A percentile compares a stretch with the other conserved stretches of the same genome.
Conservation (phyloP, 2,888 invertebrate species). For the Thera obeliscata region DNA sequence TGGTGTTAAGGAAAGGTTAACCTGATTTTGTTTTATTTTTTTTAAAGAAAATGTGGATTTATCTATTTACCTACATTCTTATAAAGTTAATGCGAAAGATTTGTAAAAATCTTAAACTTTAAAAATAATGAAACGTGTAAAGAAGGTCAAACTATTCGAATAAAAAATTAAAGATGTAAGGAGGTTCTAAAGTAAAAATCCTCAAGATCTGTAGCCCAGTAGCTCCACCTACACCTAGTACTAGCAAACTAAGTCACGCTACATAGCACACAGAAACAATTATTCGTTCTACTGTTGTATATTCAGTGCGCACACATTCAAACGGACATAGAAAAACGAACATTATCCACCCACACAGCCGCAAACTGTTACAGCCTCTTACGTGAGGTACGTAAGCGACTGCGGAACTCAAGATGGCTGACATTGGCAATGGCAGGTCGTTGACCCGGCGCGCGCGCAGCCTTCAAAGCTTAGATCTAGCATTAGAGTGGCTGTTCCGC, state of each 20-base stretch:
- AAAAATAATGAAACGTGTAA: neutral
- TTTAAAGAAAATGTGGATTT: too few species aligned
- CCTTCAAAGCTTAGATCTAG: slow-evolving; percentile 83
- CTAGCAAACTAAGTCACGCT: slow-evolving; percentile 46
- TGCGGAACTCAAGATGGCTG: slow-evolving; percentile 85
- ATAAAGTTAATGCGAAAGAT: too few species aligned
- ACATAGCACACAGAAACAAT: slow-evolving; percentile 52
- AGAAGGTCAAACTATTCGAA: neutral
- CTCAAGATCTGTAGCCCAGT: slow-evolving; percentile 19
- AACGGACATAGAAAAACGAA: slow-evolving; percentile 77
- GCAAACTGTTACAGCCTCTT: slow-evolving; percentile 79
- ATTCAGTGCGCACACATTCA: slow-evolving; percentile 69
- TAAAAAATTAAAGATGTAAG: neutral
- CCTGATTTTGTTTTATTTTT: neutral
- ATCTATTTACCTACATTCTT: too few species aligned
- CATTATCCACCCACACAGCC: slow-evolving; percentile 77
- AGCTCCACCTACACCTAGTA: slow-evolving; percentile 52
- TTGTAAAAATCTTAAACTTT: neutral
- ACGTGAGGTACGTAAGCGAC: slow-evolving; percentile 83
- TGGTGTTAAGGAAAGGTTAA: neutral
- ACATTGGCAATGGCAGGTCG: slow-evolving; percentile 83
- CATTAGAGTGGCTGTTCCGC: slow-evolving; percentile 81
- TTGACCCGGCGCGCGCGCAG: slow-evolving; percentile 77
- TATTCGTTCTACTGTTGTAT: slow-evolving; percentile 48
- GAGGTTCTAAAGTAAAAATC: neutral